phyloP scores from a whole-genome alignment of 2,113 vertebrate species.

The Apeltes quadracus region DNA sequence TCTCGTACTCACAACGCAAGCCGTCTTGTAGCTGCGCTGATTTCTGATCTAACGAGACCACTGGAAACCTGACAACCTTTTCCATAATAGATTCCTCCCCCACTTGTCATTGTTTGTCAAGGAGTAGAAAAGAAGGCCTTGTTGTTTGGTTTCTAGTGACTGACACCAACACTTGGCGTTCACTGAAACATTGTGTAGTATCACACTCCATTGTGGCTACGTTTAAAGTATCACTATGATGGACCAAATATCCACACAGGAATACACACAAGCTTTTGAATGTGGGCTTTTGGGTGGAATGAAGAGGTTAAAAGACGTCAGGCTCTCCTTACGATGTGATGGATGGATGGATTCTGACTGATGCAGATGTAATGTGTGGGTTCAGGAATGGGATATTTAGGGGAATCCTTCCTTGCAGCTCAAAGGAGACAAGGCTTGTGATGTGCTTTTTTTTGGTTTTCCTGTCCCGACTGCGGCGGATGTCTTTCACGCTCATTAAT shows the following conservation, averaged over 20 bases:
- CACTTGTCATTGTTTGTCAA: conserved; percentile 50
- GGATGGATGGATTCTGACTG: not conserved
- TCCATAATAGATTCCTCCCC: conserved; percentile 54
- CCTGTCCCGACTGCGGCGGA: not conserved
- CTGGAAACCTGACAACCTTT: conserved; percentile 53
- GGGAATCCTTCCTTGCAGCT: not conserved
- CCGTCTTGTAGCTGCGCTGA: conserved; percentile 38
- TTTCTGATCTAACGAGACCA: conserved; percentile 51
- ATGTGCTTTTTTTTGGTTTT: not conserved
- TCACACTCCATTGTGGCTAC: not conserved
- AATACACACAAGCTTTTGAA: not conserved
- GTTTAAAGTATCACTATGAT: conserved; percentile 4
- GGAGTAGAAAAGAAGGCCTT: conserved; percentile 10
- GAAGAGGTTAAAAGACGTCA: not conserved
- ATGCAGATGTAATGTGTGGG: not conserved
- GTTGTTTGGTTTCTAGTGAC: conserved; percentile 43
- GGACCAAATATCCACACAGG: conserved; percentile 16
- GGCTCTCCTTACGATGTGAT: not conserved
- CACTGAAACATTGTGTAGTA: conserved; percentile 22
- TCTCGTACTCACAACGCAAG: conserved; percentile 9
- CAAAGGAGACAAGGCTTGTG: not conserved
- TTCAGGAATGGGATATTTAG: not conserved
- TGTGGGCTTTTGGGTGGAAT: not conserved
- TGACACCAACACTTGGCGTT: conserved; percentile 39
- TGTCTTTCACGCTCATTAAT: not conserved